A percentile compares a stretch with the other conserved stretches of the same genome.
These are phyloP conservation scores for Drosophila willistoni DNA, from an alignment of 1,140 invertebrate species.

Conservation along the genomic window DNA sequence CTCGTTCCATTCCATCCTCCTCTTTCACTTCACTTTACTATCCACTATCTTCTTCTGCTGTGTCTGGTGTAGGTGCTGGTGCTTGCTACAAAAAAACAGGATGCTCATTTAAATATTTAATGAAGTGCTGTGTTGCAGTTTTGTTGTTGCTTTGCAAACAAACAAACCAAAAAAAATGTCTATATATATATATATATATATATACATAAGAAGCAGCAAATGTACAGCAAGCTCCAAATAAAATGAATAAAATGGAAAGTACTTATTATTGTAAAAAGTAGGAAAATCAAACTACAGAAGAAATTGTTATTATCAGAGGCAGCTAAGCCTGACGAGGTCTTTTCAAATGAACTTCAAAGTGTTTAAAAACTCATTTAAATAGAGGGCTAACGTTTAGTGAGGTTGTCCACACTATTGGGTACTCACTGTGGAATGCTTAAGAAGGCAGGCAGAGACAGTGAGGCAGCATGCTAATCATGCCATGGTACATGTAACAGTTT, in stretches of 20 bases:
- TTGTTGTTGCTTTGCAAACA: conserved; percentile 16
- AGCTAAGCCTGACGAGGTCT: too few species aligned
- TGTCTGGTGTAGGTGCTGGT: conserved; percentile 17
- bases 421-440: conserved; percentile 7
- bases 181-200: neutral
- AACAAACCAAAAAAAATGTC: conserved; percentile 26
- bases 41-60: conserved; percentile 3
- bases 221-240: neutral
- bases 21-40: neutral
- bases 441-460: conserved; percentile 45
- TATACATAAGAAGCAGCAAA: neutral
- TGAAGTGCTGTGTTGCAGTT: conserved; percentile 77
- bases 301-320: too few species aligned
- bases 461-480: conserved; percentile 60
- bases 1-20: neutral
- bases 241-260: neutral
- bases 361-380: too few species aligned
- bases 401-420: neutral
- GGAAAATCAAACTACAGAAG: neutral
- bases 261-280: neutral
- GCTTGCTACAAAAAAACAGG: conserved; percentile 59
- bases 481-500: conserved; percentile 68
- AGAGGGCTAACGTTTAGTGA: too few species aligned
- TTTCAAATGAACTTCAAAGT: too few species aligned
- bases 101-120: conserved; percentile 82